phyloP scores from a whole-genome alignment of 2,888 invertebrate species.

The Scaptomyza parva region DNA sequence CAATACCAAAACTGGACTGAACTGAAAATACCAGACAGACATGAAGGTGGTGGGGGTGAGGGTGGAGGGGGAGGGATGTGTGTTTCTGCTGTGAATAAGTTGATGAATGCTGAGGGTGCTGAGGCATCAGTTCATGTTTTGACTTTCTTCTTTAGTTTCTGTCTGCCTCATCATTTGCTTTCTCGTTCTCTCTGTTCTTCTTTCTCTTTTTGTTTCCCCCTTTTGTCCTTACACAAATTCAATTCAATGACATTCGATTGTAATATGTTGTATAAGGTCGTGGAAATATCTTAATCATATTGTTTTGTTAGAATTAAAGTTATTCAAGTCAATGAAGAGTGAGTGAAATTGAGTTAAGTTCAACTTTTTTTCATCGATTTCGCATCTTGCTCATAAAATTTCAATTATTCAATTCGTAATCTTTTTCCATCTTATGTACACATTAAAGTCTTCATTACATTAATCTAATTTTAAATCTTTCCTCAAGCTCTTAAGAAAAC shows the following conservation, averaged over 20 bases:
- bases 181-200: constrained; percentile 19
- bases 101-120: constrained; percentile 61
- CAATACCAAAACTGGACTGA: constrained; percentile 22
- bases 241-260: constrained; percentile 24
- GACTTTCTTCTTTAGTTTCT: constrained; percentile 19
- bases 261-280: constrained; percentile 31
- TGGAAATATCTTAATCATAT: constrained; percentile 31
- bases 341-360: neutral
- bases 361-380: neutral
- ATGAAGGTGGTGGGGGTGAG: neutral
- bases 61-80: constrained; percentile 47
- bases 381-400: constrained; percentile 3
- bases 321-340: neutral
- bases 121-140: constrained; percentile 12
- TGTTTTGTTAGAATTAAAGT: constrained; percentile 5
- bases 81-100: constrained; percentile 78
- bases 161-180: constrained; percentile 25
- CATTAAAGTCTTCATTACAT: constrained; percentile 15
- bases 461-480: constrained; percentile 24
- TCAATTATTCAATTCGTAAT: constrained; percentile 11
- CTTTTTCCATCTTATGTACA: neutral
- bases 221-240: neutral
- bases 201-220: constrained; percentile 12
- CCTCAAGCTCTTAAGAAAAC: constrained; percentile 8
- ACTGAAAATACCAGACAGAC: no score